Percentiles rank a stretch among this genome's conserved stretches.
Evolutionary conservation across 2,888 invertebrate genomes (phyloP).

Genomic region (Epistrophe grossulariae): DNA sequence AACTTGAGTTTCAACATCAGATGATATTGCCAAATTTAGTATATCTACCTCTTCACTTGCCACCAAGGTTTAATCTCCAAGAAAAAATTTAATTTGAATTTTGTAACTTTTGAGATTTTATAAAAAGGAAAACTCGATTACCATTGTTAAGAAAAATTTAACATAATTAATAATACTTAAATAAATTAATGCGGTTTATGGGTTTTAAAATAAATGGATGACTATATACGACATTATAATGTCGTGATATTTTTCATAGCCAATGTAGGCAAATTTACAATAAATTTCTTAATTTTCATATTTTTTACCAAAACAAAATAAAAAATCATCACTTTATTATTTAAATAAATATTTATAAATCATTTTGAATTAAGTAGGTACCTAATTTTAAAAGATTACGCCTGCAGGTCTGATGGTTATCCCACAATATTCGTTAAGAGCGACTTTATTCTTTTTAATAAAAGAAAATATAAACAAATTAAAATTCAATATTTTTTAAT

Average conservation of each 20-base stretch:
- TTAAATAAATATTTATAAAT: not conserved
- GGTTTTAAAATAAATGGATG: not conserved
- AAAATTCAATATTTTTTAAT: constrained; percentile 18
- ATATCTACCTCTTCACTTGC: too few relatives aligned
- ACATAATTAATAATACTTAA: too few relatives aligned
- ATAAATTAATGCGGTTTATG: too few relatives aligned
- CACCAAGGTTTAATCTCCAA: too few relatives aligned
- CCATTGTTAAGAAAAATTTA: too few relatives aligned
- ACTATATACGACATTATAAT: too few relatives aligned
- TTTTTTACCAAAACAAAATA: not conserved
- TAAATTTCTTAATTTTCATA: not conserved
- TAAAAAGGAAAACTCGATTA: too few relatives aligned
- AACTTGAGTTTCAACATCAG: too few relatives aligned
- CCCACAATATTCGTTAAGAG: not conserved
- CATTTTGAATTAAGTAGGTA: not conserved
- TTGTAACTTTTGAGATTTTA: too few relatives aligned
- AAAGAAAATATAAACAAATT: not conserved
- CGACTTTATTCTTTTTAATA: not conserved
- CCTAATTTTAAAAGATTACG: not conserved
- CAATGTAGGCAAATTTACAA: not conserved
- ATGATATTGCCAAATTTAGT: too few relatives aligned
- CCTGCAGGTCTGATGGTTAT: constrained; percentile 4
- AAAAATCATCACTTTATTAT: not conserved
- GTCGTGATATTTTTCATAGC: not conserved
- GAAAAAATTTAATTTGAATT: too few relatives aligned